Conservation (phyloP, 2,888 invertebrate species). For the Lasioglossum morio region DNA sequence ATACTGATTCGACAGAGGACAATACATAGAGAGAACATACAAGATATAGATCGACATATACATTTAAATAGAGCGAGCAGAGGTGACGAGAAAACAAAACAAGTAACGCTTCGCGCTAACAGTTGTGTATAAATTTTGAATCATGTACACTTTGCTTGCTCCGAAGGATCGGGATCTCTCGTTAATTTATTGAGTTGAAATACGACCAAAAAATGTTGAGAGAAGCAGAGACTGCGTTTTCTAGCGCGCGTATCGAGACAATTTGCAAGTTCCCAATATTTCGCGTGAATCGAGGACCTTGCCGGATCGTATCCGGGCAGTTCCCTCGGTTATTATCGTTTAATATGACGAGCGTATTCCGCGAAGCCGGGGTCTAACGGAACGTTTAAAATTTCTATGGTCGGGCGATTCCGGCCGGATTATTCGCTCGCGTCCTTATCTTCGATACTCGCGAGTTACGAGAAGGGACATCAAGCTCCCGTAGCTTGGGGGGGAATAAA, state of each 20-base stretch:
- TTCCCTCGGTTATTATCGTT: neutral
- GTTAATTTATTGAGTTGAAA: neutral
- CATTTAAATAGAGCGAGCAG: too few relatives aligned
- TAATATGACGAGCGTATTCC: conserved; percentile 7
- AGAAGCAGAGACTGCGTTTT: neutral
- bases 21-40: too few relatives aligned
- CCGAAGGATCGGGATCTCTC: too few relatives aligned
- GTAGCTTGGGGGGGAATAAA: conserved; percentile 13
- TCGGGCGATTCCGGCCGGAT: conserved; percentile 29
- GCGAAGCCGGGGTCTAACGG: neutral
- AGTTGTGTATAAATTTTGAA: too few relatives aligned
- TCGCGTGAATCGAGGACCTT: neutral
- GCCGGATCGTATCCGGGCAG: neutral
- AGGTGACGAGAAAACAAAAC: too few relatives aligned
- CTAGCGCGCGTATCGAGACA: neutral
- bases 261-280: neutral
- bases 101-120: too few relatives aligned
- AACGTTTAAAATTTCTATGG: conserved; percentile 35
- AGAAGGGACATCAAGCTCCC: conserved; percentile 19
- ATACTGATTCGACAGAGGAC: too few relatives aligned
- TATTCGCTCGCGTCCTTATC: conserved; percentile 33
- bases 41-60: too few relatives aligned
- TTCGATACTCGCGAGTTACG: conserved; percentile 43
- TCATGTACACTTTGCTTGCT: too few relatives aligned
- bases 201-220: too few relatives aligned